phyloP scores from a whole-genome alignment of 2,113 vertebrate species.

The Zosterops lateralis region DNA sequence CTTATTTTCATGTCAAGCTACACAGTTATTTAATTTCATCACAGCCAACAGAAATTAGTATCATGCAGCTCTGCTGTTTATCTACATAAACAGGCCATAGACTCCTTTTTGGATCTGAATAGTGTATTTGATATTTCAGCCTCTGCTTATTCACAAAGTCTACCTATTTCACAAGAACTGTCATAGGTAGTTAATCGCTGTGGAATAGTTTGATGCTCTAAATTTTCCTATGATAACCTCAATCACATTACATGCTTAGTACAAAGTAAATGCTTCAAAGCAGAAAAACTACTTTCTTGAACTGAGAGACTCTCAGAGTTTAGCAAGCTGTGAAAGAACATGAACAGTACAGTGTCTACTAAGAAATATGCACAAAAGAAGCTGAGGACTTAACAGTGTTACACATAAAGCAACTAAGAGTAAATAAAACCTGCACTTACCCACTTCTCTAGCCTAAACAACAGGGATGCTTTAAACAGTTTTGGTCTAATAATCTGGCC shows the following conservation, averaged over 20 bases:
- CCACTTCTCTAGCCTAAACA: not conserved
- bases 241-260: not conserved
- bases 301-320: not conserved
- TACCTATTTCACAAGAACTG: not conserved
- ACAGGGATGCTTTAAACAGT: not conserved
- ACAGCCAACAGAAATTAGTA: not conserved
- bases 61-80: not conserved
- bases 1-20: not conserved
- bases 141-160: not conserved
- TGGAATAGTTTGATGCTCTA: not conserved
- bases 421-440: not conserved
- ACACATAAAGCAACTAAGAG: not conserved
- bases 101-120: not conserved
- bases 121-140: not conserved
- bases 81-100: not conserved
- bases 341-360: not conserved
- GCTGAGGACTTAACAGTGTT: not conserved
- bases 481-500: not conserved
- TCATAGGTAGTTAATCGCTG: not conserved
- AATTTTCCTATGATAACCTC: not conserved
- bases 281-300: not conserved
- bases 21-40: rapidly evolving
- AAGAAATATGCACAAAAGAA: not conserved
- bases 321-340: not conserved
- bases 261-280: not conserved